These are phyloP conservation scores for Agrotis segetum DNA, from an alignment of 2,888 invertebrate species.

Conservation along the genomic window DNA sequence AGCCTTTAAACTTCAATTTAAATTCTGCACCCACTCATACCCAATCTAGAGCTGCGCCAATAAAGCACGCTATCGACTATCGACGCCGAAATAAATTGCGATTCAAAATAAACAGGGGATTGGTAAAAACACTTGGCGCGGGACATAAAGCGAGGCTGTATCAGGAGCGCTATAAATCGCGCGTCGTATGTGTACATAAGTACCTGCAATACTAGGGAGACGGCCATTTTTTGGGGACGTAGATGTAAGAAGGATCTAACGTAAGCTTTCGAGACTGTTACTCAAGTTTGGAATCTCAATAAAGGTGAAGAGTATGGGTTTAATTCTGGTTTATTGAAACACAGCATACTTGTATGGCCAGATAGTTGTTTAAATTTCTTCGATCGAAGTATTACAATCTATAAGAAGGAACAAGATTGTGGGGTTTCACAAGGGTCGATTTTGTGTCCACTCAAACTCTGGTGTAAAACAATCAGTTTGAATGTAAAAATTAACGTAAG, in stretches of 20 bases:
- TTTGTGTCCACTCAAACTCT: too few relatives aligned
- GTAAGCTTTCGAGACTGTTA: constrained; percentile 5
- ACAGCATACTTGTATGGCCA: background rate
- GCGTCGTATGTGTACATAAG: constrained; percentile 46
- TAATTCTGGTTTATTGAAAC: too few relatives aligned
- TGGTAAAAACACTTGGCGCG: constrained; percentile 65
- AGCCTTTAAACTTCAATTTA: constrained; percentile 24
- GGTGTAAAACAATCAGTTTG: background rate
- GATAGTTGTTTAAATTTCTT: background rate
- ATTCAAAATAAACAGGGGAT: constrained; percentile 70
- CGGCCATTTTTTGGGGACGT: constrained; percentile 5
- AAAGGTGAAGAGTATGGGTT: too few relatives aligned
- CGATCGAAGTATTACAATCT: rapidly evolving
- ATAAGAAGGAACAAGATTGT: too few relatives aligned
- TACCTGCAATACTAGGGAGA: constrained; percentile 7
- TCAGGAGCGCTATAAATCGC: constrained; percentile 73
- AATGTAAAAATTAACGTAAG: background rate
- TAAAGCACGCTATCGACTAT: constrained; percentile 63
- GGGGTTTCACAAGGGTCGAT: background rate
- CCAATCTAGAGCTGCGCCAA: constrained; percentile 48
- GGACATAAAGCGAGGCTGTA: constrained; percentile 70
- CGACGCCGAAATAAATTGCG: constrained; percentile 66
- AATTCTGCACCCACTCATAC: constrained; percentile 30
- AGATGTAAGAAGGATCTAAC: constrained; percentile 14
- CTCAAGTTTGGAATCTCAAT: background rate